Conservation (phyloP, 1,140 invertebrate species). For the Venturia canescens region DNA sequence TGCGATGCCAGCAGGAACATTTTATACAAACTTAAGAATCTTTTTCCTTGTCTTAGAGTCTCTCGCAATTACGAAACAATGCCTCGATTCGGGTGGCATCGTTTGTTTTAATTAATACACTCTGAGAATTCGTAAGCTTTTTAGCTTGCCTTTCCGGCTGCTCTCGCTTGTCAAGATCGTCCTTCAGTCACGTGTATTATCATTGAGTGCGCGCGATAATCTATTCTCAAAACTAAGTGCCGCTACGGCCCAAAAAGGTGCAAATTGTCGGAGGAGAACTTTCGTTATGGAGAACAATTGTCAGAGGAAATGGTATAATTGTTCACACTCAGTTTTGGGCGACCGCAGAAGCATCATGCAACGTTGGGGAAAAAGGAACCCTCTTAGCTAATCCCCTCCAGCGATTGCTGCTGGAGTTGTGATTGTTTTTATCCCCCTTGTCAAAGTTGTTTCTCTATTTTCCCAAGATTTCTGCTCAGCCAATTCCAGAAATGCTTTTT, state of each 20-base stretch:
- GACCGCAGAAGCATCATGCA: too few species aligned
- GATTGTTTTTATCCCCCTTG: too few species aligned
- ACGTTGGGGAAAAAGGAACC: neutral
- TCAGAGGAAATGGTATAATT: neutral
- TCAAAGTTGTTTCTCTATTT: too few species aligned
- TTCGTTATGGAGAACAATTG: neutral
- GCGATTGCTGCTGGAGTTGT: too few species aligned
- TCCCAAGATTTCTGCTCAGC: too few species aligned
- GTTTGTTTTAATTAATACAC: constrained; percentile 38
- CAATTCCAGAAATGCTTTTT: too few species aligned
- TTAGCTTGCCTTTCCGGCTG: neutral
- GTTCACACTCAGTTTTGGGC: neutral
- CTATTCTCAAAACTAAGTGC: neutral
- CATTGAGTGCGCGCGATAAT: neutral
- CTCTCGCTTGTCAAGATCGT: neutral
- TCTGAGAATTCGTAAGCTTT: neutral
- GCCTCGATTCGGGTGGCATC: constrained; percentile 24
- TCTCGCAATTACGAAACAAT: constrained; percentile 41
- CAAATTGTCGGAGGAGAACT: neutral
- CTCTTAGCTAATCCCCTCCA: too few species aligned
- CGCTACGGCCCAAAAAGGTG: neutral
- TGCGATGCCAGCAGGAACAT: neutral
- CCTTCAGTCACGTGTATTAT: constrained; percentile 4
- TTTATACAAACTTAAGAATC: neutral
- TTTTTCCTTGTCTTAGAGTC: constrained; percentile 10